phyloP scores from a whole-genome alignment of 2,797 vertebrate species.

The Tokudaia tokunoshimensis region DNA sequence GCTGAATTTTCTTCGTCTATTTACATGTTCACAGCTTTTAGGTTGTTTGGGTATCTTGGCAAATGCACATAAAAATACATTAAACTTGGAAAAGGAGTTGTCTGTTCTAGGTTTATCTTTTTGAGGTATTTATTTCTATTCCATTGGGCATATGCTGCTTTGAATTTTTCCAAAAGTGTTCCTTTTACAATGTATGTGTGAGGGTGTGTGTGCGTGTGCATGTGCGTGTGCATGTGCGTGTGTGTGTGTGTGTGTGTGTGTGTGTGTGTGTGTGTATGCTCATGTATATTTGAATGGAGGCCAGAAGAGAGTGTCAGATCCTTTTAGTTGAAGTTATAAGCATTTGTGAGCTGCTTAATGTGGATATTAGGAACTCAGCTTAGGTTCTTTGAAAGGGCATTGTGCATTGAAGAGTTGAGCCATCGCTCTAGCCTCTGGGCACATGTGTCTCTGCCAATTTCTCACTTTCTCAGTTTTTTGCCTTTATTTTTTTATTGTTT shows the following conservation, averaged over 20 bases:
- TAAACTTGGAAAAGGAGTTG: too few species aligned
- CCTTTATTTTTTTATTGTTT: background rate
- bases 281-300: background rate
- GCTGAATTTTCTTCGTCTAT: background rate
- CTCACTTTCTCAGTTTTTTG: background rate
- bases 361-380: background rate
- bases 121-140: background rate
- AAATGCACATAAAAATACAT: background rate
- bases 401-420: background rate
- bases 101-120: background rate
- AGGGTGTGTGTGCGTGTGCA: background rate
- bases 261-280: rapidly evolving
- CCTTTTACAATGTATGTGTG: background rate
- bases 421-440: background rate
- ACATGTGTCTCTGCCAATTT: background rate
- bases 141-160: background rate
- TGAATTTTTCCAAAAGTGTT: background rate
- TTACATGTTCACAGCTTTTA: background rate
- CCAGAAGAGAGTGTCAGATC: background rate
- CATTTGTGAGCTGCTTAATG: too few species aligned
- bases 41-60: background rate
- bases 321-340: background rate
- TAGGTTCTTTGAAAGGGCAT: background rate
- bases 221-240: background rate
- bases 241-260: background rate